Evolutionary conservation across 1,140 invertebrate species (phyloP).

Genomic region (Drosophila asahinai): DNA sequence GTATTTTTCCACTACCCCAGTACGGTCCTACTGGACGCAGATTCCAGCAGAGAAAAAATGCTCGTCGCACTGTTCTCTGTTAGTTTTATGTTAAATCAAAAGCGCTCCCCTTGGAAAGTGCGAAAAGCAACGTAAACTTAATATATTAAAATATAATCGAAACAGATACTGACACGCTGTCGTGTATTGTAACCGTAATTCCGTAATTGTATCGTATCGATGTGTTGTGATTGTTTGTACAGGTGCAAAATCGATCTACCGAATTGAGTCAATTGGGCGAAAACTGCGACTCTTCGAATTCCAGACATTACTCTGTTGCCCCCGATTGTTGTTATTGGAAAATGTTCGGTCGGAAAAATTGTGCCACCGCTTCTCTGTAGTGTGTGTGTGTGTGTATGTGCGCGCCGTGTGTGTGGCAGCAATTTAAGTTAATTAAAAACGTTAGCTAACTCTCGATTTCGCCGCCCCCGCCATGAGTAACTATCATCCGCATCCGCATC

Average conservation of each 20-base stretch:
- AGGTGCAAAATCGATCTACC: conserved; percentile 58
- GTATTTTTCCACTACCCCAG: conserved; percentile 3
- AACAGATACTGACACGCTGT: neutral
- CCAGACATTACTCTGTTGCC: conserved; percentile 29
- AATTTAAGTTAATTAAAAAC: conserved; percentile 82
- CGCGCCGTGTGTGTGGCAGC: conserved; percentile 48
- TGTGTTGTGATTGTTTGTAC: conserved; percentile 62
- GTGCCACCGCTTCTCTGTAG: conserved; percentile 62
- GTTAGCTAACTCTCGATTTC: conserved; percentile 58
- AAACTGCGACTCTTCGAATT: conserved; percentile 29
- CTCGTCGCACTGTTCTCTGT: conserved; percentile 34
- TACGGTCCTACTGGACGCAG: conserved; percentile 51
- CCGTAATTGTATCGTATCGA: conserved; percentile 23
- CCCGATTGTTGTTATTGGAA: conserved; percentile 50
- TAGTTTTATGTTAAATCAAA: conserved; percentile 17
- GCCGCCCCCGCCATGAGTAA: conserved; percentile 74
- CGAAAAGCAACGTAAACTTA: neutral
- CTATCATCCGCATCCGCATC: conserved; percentile 74
- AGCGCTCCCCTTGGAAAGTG: conserved; percentile 5
- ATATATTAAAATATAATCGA: conserved; percentile 2
- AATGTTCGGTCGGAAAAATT: conserved; percentile 68
- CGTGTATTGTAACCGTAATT: conserved; percentile 17
- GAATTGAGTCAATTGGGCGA: conserved; percentile 27
- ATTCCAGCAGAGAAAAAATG: conserved; percentile 46
- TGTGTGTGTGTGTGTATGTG: conserved; percentile 51